Percentiles rank a stretch among this genome's conserved stretches.
Evolutionary conservation across 2,113 vertebrate genomes (phyloP).

Genomic region (Smithornis capensis): DNA sequence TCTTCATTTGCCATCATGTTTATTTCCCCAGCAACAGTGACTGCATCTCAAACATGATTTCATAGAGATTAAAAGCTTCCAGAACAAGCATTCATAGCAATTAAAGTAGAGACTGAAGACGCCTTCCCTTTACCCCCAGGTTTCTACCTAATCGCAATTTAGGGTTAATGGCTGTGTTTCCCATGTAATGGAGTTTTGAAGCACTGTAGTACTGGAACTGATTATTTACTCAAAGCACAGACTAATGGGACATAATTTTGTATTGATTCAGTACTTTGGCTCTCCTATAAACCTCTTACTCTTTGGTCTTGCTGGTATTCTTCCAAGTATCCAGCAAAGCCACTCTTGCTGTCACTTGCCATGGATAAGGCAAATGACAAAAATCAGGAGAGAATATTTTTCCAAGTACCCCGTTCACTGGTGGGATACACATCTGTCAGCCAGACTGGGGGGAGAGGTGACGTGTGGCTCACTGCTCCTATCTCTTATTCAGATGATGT

Average conservation of each 20-base stretch:
- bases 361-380: not conserved
- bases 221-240: not conserved
- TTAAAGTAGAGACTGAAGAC: not conserved
- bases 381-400: not conserved
- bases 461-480: not conserved
- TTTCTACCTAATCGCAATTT: not conserved
- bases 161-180: not conserved
- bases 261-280: not conserved
- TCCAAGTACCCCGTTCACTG: not conserved
- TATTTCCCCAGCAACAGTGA: slow-evolving; percentile 39
- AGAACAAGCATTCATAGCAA: not conserved
- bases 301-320: not conserved
- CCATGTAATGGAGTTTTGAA: not conserved
- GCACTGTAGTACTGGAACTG: not conserved
- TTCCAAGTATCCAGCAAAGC: not conserved
- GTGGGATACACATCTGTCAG: not conserved
- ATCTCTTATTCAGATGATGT: not conserved
- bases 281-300: not conserved
- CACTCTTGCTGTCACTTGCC: not conserved
- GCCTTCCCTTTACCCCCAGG: not conserved
- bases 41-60: not conserved
- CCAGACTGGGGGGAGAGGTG: not conserved
- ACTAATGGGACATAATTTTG: not conserved
- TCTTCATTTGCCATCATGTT: not conserved
- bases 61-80: not conserved